Evolutionary conservation across 2,113 vertebrate species (phyloP).

Genomic region (Cygnus atratus): DNA sequence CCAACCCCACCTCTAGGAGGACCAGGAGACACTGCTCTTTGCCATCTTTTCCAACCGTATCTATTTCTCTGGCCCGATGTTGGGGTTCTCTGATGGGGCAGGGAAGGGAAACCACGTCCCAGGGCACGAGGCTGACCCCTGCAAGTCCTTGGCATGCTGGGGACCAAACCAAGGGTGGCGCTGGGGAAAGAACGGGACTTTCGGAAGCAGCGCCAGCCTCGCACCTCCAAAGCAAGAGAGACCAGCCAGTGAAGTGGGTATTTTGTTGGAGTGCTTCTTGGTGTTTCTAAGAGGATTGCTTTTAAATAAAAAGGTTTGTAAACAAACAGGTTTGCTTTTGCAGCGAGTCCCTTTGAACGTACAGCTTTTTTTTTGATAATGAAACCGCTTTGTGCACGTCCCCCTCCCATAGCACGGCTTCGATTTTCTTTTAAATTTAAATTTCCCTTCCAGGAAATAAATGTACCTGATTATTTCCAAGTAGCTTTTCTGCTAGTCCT

Average conservation of each 20-base stretch:
- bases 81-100: neutral
- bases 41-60: neutral
- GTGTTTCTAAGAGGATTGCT: neutral
- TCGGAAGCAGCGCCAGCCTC: neutral
- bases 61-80: neutral
- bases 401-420: neutral
- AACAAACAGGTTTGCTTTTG: neutral
- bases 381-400: neutral
- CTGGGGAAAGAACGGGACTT: neutral
- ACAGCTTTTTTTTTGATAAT: neutral
- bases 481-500: neutral
- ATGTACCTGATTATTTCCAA: neutral
- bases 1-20: neutral
- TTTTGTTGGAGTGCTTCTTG: neutral
- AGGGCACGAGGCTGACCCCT: accelerated
- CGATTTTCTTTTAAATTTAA: neutral
- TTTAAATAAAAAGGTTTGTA: neutral
- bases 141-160: neutral
- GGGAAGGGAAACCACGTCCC: neutral
- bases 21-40: neutral
- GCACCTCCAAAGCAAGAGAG: neutral
- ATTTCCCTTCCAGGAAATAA: slow-evolving; percentile 10
- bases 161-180: neutral
- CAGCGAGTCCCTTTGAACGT: neutral
- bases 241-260: neutral